Base-by-base conservation (phyloP, 2,797 vertebrate genomes). In the Numenius phaeopus region DNA sequence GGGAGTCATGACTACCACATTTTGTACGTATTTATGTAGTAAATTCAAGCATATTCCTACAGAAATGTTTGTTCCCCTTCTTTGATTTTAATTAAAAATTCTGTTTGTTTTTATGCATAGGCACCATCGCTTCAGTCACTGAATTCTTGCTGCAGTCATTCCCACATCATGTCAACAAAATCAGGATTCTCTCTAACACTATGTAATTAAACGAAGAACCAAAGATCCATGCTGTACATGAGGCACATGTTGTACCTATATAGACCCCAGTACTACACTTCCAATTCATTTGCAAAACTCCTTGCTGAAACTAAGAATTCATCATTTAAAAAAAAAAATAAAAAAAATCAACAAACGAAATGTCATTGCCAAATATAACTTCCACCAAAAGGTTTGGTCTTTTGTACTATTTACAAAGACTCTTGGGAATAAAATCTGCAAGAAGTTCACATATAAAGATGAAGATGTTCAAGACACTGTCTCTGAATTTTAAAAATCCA, bases 71-170 rank as follows among this genome's bases (percentile, higher is more conserved):
- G 88, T 2, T 79, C 39, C 52, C 70, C 34, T 72, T 77, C 37
- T 65, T 84, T 82, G 30, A 54, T 54, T 84, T 84, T 40, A 82
- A 85, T 80, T 89, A 92, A 81, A 90, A 85, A 62, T 21, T 73
- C 32, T 82, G 58, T 76, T 91, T 84, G 42, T 22, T 89, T 87
- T 89, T 42, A 27, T 32, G 42, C 9, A 0, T 24, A 64, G 84
- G 65, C n/a, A 77, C 6, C 16, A 16, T 14, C 2, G 1, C 62
- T 2, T 0, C 29, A 71, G 62, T 20, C 58, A 67, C 18, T 5
- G 52, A 83, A 30, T 34, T 72, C 87, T 24, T 72, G 62, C 42
- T 50, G 42, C 37, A 44, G 34, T 26, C 39, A 37, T 12, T 57
- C 27, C 58, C 57, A 42, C 5, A 1, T 7, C 1, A 0, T 3